These are phyloP conservation scores for Apus apus DNA, from an alignment of 2,113 vertebrate species.

Conservation along the genomic window DNA sequence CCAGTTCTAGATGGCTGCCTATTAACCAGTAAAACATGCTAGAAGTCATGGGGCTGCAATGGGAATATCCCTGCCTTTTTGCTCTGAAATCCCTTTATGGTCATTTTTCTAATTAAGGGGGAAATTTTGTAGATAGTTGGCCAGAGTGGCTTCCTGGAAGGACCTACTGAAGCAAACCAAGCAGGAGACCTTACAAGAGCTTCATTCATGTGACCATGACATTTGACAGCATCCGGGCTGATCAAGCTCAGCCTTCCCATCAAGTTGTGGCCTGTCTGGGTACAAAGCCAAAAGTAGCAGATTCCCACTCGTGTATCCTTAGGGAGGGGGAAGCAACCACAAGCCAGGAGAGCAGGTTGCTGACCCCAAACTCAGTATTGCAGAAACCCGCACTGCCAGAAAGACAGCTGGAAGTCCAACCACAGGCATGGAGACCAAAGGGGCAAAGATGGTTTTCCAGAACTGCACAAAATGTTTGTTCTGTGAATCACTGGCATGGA, in stretches of 20 bases:
- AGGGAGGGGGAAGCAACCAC: background rate
- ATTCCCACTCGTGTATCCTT: background rate
- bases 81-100: constrained; percentile 38
- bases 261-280: background rate
- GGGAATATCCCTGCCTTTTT: background rate
- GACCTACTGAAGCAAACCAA: background rate
- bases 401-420: background rate
- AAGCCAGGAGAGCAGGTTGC: background rate
- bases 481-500: background rate
- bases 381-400: background rate
- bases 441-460: background rate
- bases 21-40: constrained; percentile 13
- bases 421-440: background rate
- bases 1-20: constrained; percentile 18
- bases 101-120: background rate
- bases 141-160: background rate
- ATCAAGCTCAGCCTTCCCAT: background rate
- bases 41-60: constrained; percentile 6
- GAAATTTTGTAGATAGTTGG: background rate
- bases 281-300: constrained; percentile 39
- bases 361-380: background rate
- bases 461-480: background rate
- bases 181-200: constrained; percentile 4
- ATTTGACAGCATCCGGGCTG: background rate
- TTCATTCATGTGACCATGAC: background rate